Evolutionary conservation across 2,888 invertebrate species (phyloP), one percentile per base, ranked within the genome.

Genomic region (Hyposoter dolosus): DNA sequence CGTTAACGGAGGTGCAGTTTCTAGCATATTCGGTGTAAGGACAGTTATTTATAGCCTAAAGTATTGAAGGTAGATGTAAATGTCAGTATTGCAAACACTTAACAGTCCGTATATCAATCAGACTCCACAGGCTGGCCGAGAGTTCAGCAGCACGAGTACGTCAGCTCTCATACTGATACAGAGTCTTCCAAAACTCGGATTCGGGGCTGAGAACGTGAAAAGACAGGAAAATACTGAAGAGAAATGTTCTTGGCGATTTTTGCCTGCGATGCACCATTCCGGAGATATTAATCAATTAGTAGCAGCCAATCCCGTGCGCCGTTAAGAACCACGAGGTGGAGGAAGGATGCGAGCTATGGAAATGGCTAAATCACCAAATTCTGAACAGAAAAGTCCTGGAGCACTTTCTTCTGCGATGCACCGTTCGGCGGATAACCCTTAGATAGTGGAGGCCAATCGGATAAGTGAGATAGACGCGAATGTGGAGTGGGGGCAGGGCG

Each of bases 21-120:
- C 82, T 83, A 83, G 82, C 32, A 63, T 85, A 84, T 90, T 92
- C 91, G 88, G 91, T 91, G 91, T 91, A 19, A 23, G 91, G 89
- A 87, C 86, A 90, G 91, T 94, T 94, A 94, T 94, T 94, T 94
- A 94, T 92, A 92, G 91, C 90, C 91, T 88, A 89, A 91, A 90
- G 92, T 93, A 93, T 93, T 92, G 91, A 91, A 92, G 93, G 91
- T 91, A 91, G 92, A 92, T 94, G 93, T 93, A 94, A 94, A 94
- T 89, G 93, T 94, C 94, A 92, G 92, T 92, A 93, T 93, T 92
- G 93, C 93, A 93, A 92, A 92, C 94, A 93, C 94, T 94, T 93
- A 94, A 94, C 94, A 94, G 94, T 93, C 93, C 92, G 92, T 94
- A 94, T 94, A 94, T 94, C 94, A 93, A 94, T 94, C 93, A 93